Conservation (phyloP, 2,888 invertebrate species). For the Agonopterix subpropinquella region DNA sequence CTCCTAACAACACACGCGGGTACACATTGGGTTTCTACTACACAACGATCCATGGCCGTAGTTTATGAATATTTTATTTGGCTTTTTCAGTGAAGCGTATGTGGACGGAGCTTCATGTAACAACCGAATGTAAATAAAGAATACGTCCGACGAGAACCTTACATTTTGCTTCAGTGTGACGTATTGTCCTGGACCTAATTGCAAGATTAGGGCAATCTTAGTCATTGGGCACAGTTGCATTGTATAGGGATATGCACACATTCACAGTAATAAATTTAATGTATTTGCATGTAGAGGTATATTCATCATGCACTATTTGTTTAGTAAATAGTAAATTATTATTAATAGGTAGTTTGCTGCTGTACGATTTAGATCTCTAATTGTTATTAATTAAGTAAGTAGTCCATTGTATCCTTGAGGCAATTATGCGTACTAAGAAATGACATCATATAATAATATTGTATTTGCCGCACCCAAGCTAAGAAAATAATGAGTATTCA, state of each 20-base stretch:
- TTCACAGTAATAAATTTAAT: slow-evolving; percentile 40
- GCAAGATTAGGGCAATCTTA: slow-evolving; percentile 46
- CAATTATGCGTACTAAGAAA: slow-evolving; percentile 20
- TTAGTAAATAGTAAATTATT: neutral
- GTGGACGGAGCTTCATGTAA: slow-evolving; percentile 57
- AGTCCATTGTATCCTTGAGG: slow-evolving; percentile 9
- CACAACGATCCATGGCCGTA: slow-evolving; percentile 39
- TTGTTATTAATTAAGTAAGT: slow-evolving; percentile 9
- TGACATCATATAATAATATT: slow-evolving; percentile 21
- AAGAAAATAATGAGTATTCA: too few relatives aligned
- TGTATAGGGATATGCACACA: slow-evolving; percentile 67
- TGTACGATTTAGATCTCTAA: slow-evolving; percentile 1
- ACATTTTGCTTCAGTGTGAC: slow-evolving; percentile 74
- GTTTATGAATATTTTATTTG: slow-evolving; percentile 40
- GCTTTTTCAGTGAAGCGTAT: slow-evolving; percentile 62
- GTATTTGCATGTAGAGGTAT: slow-evolving; percentile 41
- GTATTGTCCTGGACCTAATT: slow-evolving; percentile 57
- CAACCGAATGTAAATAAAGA: slow-evolving; percentile 60
- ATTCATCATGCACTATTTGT: slow-evolving; percentile 9
- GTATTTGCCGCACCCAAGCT: too few relatives aligned
- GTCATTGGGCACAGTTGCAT: slow-evolving; percentile 75
- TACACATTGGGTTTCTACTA: neutral
- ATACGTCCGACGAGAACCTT: slow-evolving; percentile 38
- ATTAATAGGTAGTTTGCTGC: slow-evolving; percentile 5
- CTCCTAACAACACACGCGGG: slow-evolving; percentile 33